phyloP scores from a whole-genome alignment of 2,888 invertebrate genomes.

The Rhimphoctona megacephalus region DNA sequence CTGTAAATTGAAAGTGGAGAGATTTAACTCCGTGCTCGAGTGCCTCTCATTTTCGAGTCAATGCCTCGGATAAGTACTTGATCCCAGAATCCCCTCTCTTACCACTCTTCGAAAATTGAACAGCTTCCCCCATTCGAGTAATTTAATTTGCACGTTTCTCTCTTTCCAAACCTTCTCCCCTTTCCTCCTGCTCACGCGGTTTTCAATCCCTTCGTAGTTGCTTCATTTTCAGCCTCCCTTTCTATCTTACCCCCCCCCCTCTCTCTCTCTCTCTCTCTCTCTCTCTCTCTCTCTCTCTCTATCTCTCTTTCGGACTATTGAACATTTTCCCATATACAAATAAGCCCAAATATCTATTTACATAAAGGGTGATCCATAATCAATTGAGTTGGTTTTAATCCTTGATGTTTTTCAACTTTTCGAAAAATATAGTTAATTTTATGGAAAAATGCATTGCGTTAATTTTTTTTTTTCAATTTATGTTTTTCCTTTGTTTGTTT shows the following conservation, averaged over 20 bases:
- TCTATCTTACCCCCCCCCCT: background rate
- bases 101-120: background rate
- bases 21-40: conserved; percentile 66
- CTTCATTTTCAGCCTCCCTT: background rate
- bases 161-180: conserved; percentile 6
- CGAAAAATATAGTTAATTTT: background rate
- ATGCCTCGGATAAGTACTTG: conserved; percentile 68
- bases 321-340: conserved; percentile 18
- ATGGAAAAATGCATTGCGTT: background rate
- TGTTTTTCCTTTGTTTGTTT: background rate
- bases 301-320: background rate
- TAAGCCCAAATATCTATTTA: background rate
- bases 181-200: background rate
- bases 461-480: background rate
- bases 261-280: conserved; percentile 2
- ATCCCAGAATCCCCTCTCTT: conserved; percentile 42
- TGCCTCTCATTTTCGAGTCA: conserved; percentile 65
- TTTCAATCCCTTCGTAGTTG: conserved; percentile 35
- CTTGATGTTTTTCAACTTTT: background rate
- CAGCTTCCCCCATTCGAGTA: conserved; percentile 54
- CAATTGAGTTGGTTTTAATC: background rate
- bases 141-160: conserved; percentile 67
- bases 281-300: background rate
- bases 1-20: conserved; percentile 64
- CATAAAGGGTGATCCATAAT: background rate